Evolutionary conservation across 2,888 invertebrate genomes (phyloP), one percentile per base, ranked within the genome.

Genomic region (Parapristionchus giblindavisi): DNA sequence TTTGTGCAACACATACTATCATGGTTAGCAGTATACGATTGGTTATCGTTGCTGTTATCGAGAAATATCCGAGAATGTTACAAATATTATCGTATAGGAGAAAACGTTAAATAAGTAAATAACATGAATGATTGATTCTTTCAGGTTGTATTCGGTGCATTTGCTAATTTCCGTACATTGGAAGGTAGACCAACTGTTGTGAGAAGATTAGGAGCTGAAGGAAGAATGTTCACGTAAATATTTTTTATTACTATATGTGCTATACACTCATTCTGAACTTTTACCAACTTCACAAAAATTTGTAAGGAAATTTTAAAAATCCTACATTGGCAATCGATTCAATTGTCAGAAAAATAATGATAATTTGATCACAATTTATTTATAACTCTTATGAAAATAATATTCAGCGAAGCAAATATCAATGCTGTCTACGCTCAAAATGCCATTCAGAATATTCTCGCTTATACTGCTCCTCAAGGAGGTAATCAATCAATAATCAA

Each of bases 401-500:
- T 27, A 75, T 85, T 87, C 79, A 78, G 75, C 27, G 87, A 87
- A 71, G 77, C 78, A 34, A 83, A 85, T 74, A 78, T 87, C 66
- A 83, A 85, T 76, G 84, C 80, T 63, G 80, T 86, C 51, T 80
- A 83, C 76, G 74, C 79, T 0, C 85, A 86, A 72, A 85, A 82
- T 43, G 83, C 85, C 54, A 77, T 87, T 38, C 80, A 85, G 75
- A 84, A 86, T 68, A 79, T 85, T n/a, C 77, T 85, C 72, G 85
- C 85, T 11, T 85, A 84, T 79, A 85, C 85, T 1, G 85, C 85
- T 0, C 85, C 85, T 1, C 84, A 85, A 70, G 63, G 40, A 24
- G 76, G 76, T 76, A 8, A 36, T 29, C 48, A 48, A 48, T 14
- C 48, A 14, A 14, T 48, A 14, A 14, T 14, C 11, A 21, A 14